Base-by-base conservation (phyloP, 2,797 vertebrate genomes). In the Borostomias antarcticus region DNA sequence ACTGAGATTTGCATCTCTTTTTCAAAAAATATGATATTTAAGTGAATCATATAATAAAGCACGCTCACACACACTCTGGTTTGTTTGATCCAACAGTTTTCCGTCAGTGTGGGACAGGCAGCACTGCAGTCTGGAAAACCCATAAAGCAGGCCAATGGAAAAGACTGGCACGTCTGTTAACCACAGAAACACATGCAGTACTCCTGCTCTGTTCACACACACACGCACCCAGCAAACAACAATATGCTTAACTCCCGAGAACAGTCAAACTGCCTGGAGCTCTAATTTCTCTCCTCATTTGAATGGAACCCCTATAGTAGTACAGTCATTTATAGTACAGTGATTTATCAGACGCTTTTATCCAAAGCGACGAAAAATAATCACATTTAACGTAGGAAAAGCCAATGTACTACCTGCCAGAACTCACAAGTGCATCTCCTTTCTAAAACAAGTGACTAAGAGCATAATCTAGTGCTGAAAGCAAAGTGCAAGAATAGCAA, bases 51-150 rank as follows among this genome's bases (percentile, higher is more conserved):
- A 28, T 32, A 43, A 5, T 1, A 21, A 35, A 4, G 19, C 8
- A 33, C 45, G 50, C 50, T 50, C 28, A 62, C 54, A 32, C 28
- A 60, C 29, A 45, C 43, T 28, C 35, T 19, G 82, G 47, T 66
- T 30, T 54, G 70, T 81, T 74, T 76, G 43, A 70, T 76, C 62
- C 56, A 65, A 21, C 70, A 53, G 43, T 1, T 19, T 64, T 80
- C 32, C 69, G 58, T 75, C 57, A 15, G 48, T 35, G 8, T n/a
- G n/a, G n/a, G n/a, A 29, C 69, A 58, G 35, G 51, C 72, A 15
- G 30, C 58, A 58, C 11, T 68, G 68, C 74, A 51, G 71, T 56
- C 52, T 74, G 77, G 76, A 78, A 84, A 85, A 83, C 75, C 61
- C 48, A 56, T 82, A 72, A 83, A 83, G 4, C 81, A 62, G 32